Conservation (phyloP, 2,113 vertebrate species). For the Balaeniceps rex region DNA sequence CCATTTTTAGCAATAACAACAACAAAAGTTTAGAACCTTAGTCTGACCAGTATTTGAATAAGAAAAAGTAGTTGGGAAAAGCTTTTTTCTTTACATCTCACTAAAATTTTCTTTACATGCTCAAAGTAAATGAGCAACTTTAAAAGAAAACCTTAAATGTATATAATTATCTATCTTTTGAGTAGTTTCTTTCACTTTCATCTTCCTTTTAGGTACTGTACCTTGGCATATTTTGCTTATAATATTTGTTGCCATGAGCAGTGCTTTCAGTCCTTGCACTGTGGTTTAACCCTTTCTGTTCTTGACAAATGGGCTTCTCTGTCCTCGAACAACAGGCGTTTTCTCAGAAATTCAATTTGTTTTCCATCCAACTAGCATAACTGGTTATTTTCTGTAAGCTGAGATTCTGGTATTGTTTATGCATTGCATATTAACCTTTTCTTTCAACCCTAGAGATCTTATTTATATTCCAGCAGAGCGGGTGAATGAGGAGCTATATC, state of each 20-base stretch:
- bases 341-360: not conserved
- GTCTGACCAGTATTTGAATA: not conserved
- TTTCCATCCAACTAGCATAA: not conserved
- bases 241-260: not conserved
- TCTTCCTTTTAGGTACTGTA: not conserved
- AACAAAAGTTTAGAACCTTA: not conserved
- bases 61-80: not conserved
- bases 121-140: not conserved
- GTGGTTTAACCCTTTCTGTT: not conserved
- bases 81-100: not conserved
- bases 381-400: not conserved
- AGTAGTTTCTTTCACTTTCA: not conserved
- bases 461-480: not conserved
- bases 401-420: not conserved
- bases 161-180: not conserved
- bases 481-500: not conserved
- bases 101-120: not conserved
- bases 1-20: not conserved
- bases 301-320: not conserved
- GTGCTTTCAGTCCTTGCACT: not conserved
- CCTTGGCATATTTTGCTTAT: not conserved
- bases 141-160: not conserved
- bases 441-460: not conserved
- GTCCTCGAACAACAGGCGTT: not conserved
- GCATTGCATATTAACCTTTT: conserved; percentile 11